phyloP scores from a whole-genome alignment of 2,888 invertebrate species.

The Epinotia ramella region DNA sequence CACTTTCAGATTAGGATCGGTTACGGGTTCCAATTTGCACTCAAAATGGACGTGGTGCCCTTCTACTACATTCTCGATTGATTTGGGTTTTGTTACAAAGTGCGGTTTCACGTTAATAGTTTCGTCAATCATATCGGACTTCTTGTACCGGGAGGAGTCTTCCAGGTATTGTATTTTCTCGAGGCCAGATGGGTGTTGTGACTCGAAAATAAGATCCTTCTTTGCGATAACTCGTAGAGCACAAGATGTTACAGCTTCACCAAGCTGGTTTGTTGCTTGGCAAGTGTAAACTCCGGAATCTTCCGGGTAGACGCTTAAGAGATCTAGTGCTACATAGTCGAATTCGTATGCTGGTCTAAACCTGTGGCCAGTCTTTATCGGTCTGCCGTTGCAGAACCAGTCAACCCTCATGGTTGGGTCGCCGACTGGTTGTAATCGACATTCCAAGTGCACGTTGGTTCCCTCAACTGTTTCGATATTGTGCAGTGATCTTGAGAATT shows the following conservation, averaged over 20 bases:
- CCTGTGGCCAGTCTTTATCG: constrained; percentile 96
- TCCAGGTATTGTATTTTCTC: constrained; percentile 97
- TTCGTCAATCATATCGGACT: constrained; percentile 92
- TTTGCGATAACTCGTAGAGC: constrained; percentile 95
- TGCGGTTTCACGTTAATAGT: constrained; percentile 92
- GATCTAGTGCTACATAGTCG: constrained; percentile 98
- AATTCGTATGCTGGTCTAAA: constrained; percentile 98
- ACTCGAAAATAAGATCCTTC: constrained; percentile 94
- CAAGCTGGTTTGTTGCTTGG: constrained; percentile 96
- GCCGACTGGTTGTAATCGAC: constrained; percentile 95
- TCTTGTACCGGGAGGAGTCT: constrained; percentile 93
- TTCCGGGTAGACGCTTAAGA: constrained; percentile 98
- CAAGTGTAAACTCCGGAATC: constrained; percentile 99
- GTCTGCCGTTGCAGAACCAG: constrained; percentile 98
- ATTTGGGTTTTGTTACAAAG: constrained; percentile 95
- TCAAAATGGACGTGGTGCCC: constrained; percentile 98
- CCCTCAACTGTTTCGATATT: constrained; percentile 96
- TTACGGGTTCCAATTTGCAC: constrained; percentile 98
- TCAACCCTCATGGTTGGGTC: constrained; percentile 97
- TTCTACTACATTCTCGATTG: constrained; percentile 93
- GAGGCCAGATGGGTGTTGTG: constrained; percentile 95
- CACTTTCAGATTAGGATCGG: constrained; percentile 97
- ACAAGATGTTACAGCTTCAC: constrained; percentile 97
- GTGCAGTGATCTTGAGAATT: constrained; percentile 94
- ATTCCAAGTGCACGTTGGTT: constrained; percentile 96